These are phyloP conservation scores for Microplitis manilae DNA, from an alignment of 2,888 invertebrate species.

Conservation along the genomic window DNA sequence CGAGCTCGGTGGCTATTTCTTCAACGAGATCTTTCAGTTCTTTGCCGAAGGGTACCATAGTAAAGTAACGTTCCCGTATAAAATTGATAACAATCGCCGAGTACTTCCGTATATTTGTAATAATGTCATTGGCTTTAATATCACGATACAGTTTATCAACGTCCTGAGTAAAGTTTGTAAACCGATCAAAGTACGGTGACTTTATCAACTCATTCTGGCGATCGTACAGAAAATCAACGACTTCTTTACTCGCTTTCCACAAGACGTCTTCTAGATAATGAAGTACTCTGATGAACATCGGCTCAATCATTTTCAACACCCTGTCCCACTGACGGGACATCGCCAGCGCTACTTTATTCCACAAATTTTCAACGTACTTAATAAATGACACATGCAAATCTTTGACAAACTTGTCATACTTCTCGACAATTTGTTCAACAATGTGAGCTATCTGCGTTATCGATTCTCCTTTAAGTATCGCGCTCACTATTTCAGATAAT, in stretches of 20 bases:
- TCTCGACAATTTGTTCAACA: slow-evolving; percentile 80
- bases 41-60: slow-evolving; percentile 79
- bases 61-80: slow-evolving; percentile 79
- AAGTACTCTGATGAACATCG: slow-evolving; percentile 82
- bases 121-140: slow-evolving; percentile 82
- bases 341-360: slow-evolving; percentile 79
- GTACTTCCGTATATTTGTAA: slow-evolving; percentile 87
- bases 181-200: slow-evolving; percentile 86
- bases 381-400: slow-evolving; percentile 81
- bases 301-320: slow-evolving; percentile 82
- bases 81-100: slow-evolving; percentile 79
- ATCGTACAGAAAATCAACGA: slow-evolving; percentile 86
- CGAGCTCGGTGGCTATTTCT: slow-evolving; percentile 77
- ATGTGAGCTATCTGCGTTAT: slow-evolving; percentile 81
- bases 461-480: slow-evolving; percentile 82
- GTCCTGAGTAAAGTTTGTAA: slow-evolving; percentile 86
- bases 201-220: slow-evolving; percentile 85
- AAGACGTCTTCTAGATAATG: slow-evolving; percentile 84
- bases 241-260: slow-evolving; percentile 82
- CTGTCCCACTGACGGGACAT: slow-evolving; percentile 82
- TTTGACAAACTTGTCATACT: slow-evolving; percentile 85
- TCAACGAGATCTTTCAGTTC: slow-evolving; percentile 77
- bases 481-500: slow-evolving; percentile 79
- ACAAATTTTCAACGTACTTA: slow-evolving; percentile 82
- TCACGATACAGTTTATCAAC: slow-evolving; percentile 85